Evolutionary conservation across 2,113 vertebrate genomes (phyloP), one percentile per base, ranked within the genome.

Genomic region (Gnathonemus echidnorhynchus): DNA sequence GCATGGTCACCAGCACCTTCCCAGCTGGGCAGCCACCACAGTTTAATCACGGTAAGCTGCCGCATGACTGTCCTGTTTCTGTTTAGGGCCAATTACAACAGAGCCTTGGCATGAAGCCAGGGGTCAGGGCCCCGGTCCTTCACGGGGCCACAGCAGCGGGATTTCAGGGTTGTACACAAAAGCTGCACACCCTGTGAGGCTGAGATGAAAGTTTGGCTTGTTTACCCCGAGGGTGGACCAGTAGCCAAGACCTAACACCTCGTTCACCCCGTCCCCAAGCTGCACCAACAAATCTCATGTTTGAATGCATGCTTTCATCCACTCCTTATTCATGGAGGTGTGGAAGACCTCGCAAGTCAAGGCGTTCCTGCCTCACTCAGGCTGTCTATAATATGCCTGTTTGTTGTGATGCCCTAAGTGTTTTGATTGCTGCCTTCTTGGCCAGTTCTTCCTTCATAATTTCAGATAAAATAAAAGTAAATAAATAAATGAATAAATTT

Each of bases 401-500:
- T 80, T 80, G 74, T 80, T 70, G 62, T 70, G 62, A 70, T 31
- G 62, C 62, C 62, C n/a, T 31, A 70, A 70, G 74, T 80, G 74
- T 80, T 80, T 80, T 80, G 74, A 80, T 80, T 42, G 35, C 17
- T 80, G 35, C 35, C 74, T 80, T 80, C 74, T 80, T 42, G 74
- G 74, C 74, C 35, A 80, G 74, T 80, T 80, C 35, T 80, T 74
- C 66, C 27, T 31, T 74, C 31, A 74, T 27, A 74, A 74, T 74
- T 80, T 80, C 74, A 80, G 35, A 80, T 80, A 80, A 80, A 80
- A 80, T 80, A 80, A 80, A 80, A 42, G 74, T 42, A 80, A 80
- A 80, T 42, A 80, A 80, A 80, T 80, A 80, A 42, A 80, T 80
- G 35, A 80, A 80, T 42, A 80, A 39, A 80, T 80, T 80, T 80